Conservation (phyloP, 2,888 invertebrate species). For the Acholoe squamosa region DNA sequence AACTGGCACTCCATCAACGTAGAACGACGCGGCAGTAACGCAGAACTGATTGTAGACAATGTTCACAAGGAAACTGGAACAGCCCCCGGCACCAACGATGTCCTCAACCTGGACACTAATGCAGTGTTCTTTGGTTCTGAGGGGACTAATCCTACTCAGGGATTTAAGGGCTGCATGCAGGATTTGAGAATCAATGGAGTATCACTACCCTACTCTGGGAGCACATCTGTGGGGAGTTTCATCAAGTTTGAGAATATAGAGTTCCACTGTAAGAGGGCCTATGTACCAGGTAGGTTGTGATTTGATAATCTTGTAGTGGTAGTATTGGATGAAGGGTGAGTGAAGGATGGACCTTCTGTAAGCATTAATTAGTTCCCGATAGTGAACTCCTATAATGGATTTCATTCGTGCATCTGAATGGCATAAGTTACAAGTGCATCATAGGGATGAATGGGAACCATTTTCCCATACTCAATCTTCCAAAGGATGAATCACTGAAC, state of each 20-base stretch:
- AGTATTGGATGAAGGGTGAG: too few relatives aligned
- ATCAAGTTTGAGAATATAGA: slow-evolving; percentile 83
- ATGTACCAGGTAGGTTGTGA: slow-evolving; percentile 61
- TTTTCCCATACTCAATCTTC: too few relatives aligned
- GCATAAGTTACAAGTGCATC: too few relatives aligned
- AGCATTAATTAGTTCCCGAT: too few relatives aligned
- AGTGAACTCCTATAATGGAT: too few relatives aligned
- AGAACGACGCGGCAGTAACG: slow-evolving; percentile 90
- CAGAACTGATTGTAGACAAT: slow-evolving; percentile 91
- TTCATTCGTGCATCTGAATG: too few relatives aligned
- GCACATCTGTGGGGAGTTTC: slow-evolving; percentile 84
- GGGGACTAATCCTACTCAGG: slow-evolving; percentile 84
- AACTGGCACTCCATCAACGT: slow-evolving; percentile 89
- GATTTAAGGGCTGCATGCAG: slow-evolving; percentile 88
- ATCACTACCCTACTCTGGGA: slow-evolving; percentile 86
- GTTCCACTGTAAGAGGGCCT: slow-evolving; percentile 81
- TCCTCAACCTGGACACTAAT: slow-evolving; percentile 92
- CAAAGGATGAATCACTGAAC: too few relatives aligned
- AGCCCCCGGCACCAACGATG: slow-evolving; percentile 92
- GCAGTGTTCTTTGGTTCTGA: slow-evolving; percentile 93
- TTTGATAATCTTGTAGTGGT: too few relatives aligned
- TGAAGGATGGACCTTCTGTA: too few relatives aligned
- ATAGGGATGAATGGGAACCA: too few relatives aligned
- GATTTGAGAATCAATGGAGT: slow-evolving; percentile 91
- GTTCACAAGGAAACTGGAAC: slow-evolving; percentile 87